Conservation (phyloP, 2,113 vertebrate species). For the Brienomyrus longianalis region DNA sequence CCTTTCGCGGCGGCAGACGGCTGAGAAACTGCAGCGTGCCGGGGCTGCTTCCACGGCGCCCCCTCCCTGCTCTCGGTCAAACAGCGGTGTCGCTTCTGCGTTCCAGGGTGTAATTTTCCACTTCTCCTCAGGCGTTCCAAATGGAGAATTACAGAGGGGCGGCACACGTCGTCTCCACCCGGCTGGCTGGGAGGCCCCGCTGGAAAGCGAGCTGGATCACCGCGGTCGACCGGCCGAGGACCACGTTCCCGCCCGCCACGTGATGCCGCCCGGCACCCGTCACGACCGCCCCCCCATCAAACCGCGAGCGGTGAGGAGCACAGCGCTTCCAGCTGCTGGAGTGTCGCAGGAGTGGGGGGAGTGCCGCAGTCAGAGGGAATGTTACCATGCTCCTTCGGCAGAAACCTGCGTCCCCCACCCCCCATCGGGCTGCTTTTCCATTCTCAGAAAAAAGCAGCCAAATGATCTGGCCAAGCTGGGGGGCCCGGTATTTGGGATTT, state of each 20-base stretch:
- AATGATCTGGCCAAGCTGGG: not conserved
- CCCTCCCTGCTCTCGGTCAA: not conserved
- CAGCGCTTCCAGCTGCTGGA: not conserved
- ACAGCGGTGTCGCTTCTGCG: not conserved
- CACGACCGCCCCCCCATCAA: no score
- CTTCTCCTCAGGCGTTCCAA: not conserved
- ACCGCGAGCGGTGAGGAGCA: not conserved
- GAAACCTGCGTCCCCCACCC: not conserved
- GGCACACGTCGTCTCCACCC: not conserved
- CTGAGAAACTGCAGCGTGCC: not conserved
- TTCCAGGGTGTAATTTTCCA: conserved; percentile 6
- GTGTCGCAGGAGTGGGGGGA: not conserved
- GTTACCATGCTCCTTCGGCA: not conserved
- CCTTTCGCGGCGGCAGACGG: not conserved
- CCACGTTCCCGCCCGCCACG: not conserved
- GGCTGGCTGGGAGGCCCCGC: not conserved
- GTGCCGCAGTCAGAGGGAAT: not conserved
- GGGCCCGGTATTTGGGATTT: not conserved
- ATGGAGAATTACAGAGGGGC: not conserved
- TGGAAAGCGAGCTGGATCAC: not conserved
- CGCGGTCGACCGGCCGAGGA: not conserved
- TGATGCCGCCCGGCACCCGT: not conserved
- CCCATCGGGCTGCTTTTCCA: not conserved
- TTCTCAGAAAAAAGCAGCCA: not conserved
- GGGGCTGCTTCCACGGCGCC: not conserved